Evolutionary conservation across 2,888 invertebrate species (phyloP).

Genomic region (Peribatodes rhomboidaria): DNA sequence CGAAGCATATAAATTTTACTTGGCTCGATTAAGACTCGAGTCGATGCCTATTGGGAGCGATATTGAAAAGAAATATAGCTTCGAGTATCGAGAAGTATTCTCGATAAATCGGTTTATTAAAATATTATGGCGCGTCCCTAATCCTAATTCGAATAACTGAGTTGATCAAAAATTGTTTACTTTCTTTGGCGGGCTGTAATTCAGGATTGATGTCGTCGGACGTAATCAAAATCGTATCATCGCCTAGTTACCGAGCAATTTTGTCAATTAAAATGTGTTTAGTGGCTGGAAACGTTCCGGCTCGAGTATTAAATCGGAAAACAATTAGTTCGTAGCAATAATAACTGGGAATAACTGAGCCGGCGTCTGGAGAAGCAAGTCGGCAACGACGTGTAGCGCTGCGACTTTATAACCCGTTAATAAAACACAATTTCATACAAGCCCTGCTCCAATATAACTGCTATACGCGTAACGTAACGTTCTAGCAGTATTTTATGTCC

Average conservation of each 20-base stretch:
- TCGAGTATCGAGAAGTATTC: slow-evolving; percentile 14
- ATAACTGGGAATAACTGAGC: slow-evolving; percentile 70
- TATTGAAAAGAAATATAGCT: slow-evolving; percentile 33
- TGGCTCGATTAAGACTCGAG: slow-evolving; percentile 28
- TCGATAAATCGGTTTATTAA: slow-evolving; percentile 21
- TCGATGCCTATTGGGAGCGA: slow-evolving; percentile 23
- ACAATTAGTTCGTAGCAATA: slow-evolving; percentile 76
- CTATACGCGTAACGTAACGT: slow-evolving; percentile 56
- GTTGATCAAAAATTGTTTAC: slow-evolving; percentile 34
- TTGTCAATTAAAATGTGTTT: slow-evolving; percentile 61
- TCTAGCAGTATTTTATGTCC: slow-evolving; percentile 81
- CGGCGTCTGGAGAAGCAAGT: slow-evolving; percentile 77
- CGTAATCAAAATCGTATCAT: slow-evolving; percentile 46
- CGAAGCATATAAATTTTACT: slow-evolving; percentile 48
- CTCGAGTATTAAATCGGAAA: slow-evolving; percentile 71
- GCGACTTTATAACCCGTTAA: slow-evolving; percentile 83
- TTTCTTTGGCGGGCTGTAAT: slow-evolving; percentile 28
- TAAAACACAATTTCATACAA: slow-evolving; percentile 85
- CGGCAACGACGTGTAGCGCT: slow-evolving; percentile 78
- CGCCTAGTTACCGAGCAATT: slow-evolving; percentile 47
- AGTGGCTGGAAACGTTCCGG: slow-evolving; percentile 60
- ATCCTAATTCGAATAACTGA: slow-evolving; percentile 29
- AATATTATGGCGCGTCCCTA: slow-evolving; percentile 21
- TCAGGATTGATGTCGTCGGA: slow-evolving; percentile 36
- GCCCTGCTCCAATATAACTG: slow-evolving; percentile 67